These are phyloP conservation scores for Premnoplex brunnescens DNA, from an alignment of 2,797 vertebrate species.

Conservation along the genomic window DNA sequence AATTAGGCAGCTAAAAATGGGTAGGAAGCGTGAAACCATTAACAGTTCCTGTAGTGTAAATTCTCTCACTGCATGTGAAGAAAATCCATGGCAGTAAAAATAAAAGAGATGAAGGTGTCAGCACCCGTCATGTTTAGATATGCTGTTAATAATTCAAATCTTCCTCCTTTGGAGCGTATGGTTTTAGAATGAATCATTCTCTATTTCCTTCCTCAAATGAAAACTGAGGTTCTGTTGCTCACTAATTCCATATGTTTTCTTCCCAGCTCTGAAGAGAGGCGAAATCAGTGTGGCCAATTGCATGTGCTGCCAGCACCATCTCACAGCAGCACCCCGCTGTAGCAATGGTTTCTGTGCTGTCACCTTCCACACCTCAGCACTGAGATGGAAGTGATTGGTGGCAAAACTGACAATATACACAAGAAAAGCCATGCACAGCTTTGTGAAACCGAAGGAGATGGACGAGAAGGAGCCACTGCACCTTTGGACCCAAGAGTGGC, in stretches of 20 bases:
- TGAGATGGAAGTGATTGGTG: not conserved
- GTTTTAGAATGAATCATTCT: constrained; percentile 23
- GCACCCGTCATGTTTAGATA: not conserved
- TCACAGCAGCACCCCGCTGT: not conserved
- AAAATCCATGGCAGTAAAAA: constrained; percentile 36
- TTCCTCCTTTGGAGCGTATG: not conserved
- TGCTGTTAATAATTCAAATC: constrained; percentile 39
- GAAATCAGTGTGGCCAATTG: not conserved
- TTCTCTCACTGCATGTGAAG: constrained; percentile 47
- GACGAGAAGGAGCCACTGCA: not conserved
- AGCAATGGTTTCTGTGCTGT: not conserved
- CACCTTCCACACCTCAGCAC: not conserved
- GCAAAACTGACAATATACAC: not conserved
- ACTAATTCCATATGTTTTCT: not conserved
- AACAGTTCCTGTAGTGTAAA: constrained; percentile 53
- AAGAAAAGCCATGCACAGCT: not conserved
- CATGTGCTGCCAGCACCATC: not conserved
- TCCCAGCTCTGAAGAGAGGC: not conserved
- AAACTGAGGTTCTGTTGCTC: constrained; percentile 5
- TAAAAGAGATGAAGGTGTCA: constrained; percentile 48
- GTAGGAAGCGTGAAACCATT: constrained; percentile 56
- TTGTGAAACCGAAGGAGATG: not conserved
- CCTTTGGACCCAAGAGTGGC: not conserved
- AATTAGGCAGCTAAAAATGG: constrained; percentile 60
- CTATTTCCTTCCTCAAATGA: constrained; percentile 22